phyloP scores from a whole-genome alignment of 2,113 vertebrate genomes.

The Strix uralensis region DNA sequence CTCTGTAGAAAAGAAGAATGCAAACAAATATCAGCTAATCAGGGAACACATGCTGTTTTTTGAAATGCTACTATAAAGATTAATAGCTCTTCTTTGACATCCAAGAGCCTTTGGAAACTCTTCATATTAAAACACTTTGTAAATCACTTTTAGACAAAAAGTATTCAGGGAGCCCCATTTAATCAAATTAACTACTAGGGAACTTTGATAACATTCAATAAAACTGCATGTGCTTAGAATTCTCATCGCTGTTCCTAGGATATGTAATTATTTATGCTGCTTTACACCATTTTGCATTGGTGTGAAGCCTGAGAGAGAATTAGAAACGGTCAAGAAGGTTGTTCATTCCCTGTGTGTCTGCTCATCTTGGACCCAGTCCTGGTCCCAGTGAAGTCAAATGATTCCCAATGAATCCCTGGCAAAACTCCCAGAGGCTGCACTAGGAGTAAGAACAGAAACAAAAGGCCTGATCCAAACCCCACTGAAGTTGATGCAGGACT shows the following conservation, averaged over 20 bases:
- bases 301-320: background rate
- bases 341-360: background rate
- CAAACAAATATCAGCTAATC: constrained; percentile 78
- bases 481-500: background rate
- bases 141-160: constrained; percentile 81
- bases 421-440: constrained; percentile 12
- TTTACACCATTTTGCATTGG: constrained; percentile 4
- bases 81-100: constrained; percentile 79
- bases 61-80: constrained; percentile 77
- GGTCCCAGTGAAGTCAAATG: constrained; percentile 6
- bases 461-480: background rate
- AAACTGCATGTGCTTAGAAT: constrained; percentile 48
- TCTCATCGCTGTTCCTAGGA: constrained; percentile 14
- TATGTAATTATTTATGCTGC: background rate
- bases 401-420: constrained; percentile 13
- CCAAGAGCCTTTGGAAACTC: constrained; percentile 74
- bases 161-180: constrained; percentile 50
- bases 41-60: constrained; percentile 77
- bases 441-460: background rate
- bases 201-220: constrained; percentile 60
- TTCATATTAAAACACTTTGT: constrained; percentile 80
- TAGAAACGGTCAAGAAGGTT: background rate
- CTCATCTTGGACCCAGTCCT: constrained; percentile 43
- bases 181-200: constrained; percentile 69
- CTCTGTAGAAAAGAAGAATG: constrained; percentile 69